Evolutionary conservation across 2,797 vertebrate genomes (phyloP), one percentile per base, ranked within the genome.

Genomic region (Pagetopsis macropterus): DNA sequence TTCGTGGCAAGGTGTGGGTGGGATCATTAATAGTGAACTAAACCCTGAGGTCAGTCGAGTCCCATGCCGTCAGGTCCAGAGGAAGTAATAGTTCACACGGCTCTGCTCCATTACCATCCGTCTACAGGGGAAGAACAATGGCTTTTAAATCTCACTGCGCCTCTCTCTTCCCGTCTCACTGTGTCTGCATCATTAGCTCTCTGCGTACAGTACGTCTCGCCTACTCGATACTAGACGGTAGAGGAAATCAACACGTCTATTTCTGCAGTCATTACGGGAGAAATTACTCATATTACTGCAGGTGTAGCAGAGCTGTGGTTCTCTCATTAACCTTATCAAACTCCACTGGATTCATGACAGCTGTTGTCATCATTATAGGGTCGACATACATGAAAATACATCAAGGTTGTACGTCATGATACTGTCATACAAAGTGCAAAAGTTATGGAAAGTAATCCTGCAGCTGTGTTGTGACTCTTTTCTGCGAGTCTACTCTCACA

Each of bases 41-140:
- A 85, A 87, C 76, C 82, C 83, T 3, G 78, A 70, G 77, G 84
- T 89, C 73, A 80, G 78, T 61, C 58, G 19, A 64, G 87, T 86
- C 84, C 82, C 89, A 87, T 37, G 69, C 91, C 88, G 90, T 86
- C 86, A 70, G 82, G 60, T 85, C 88, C 70, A 7, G 70, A 62
- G 79, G 88, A 88, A 85, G 66, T 87, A 84, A 87, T 75, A 70
- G 80, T 87, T 89, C 85, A 82, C 78, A 81, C 61, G 65, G 87
- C 79, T 88, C 79, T 72, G 86, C 86, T 89, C 92, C 91, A 93
- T 95, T 94, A 93, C 75, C 85, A 31, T 84, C 87, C 84, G 86
- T 84, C 81, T 75, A 69, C 14, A 78, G 76, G 80, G 78, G 75
- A 75, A 75, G 79, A 85, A 76, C 87, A 63, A 84, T 67, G 77